Conservation (phyloP, 1,140 invertebrate genomes). For the Tribolium castaneum region DNA sequence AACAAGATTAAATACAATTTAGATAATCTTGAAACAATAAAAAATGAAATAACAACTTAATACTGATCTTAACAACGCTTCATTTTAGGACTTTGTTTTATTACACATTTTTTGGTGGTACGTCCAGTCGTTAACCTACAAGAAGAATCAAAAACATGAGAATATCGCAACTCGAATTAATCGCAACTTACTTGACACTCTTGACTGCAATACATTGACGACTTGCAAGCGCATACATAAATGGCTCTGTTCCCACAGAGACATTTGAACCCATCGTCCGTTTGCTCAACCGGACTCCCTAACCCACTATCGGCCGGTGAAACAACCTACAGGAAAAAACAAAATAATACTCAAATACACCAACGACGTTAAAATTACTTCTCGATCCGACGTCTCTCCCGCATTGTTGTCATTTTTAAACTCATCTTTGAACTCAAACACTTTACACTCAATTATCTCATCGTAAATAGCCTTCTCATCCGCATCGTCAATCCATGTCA, state of each 20-base stretch:
- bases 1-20: too few relatives aligned
- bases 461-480: neutral
- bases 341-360: neutral
- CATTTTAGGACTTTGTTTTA: neutral
- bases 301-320: neutral
- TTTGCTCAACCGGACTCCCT: neutral
- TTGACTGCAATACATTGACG: slow-evolving; percentile 45
- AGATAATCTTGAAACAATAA: neutral
- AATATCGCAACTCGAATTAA: neutral
- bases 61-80: neutral
- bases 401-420: neutral
- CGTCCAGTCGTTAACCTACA: slow-evolving; percentile 40
- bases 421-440: neutral
- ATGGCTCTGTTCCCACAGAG: slow-evolving; percentile 38
- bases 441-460: slow-evolving; percentile 5
- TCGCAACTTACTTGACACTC: slow-evolving; percentile 45
- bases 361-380: neutral
- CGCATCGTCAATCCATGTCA: slow-evolving; percentile 8
- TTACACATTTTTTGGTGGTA: slow-evolving; percentile 39
- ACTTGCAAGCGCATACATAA: slow-evolving; percentile 42
- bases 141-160: neutral
- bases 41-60: neutral
- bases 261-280: slow-evolving; percentile 10
- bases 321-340: neutral
- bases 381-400: neutral